Evolutionary conservation across 1,140 invertebrate species (phyloP), one percentile per base, ranked within the genome.

Genomic region (Trichonephila clavipes): DNA sequence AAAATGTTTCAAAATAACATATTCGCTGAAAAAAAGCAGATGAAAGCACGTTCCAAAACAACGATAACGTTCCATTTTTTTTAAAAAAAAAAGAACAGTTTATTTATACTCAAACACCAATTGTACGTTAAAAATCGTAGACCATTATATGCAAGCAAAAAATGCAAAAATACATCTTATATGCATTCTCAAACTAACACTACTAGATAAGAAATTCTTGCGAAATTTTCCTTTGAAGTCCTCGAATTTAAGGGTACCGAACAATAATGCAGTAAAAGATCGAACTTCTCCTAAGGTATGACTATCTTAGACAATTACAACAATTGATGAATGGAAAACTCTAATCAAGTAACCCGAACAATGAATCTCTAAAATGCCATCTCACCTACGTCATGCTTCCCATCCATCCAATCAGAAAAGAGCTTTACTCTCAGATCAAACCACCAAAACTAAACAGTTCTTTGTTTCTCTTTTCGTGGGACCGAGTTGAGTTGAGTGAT

Each of bases 401-500:
- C n/a, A 28, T 83, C 51, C 90, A 66, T 61, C 90, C 90, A 91
- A 91, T 91, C 90, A 91, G 77, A 85, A 85, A 34, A 83, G 28
- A 91, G 77, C n/a, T 58, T 34, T 28, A 14, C 34, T 44, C 59
- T n/a, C n/a, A 88, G 64, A 88, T 88, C 87, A 34, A 69, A 83
- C 59, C 89, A 69, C 91, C 58, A 72, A 92, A 92, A 87, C 91
- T 87, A 87, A 86, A 72, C 91, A 87, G 82, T 92, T 92, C 82
- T 92, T 92, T 92, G 82, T 92, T 92, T 87, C 82, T 72, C 24
- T 86, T 91, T 87, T 61, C 88, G n/a, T 21, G 34, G 34, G 18
- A 44, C 77, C 69, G 90, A 92, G 90, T 85, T 64, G 90, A 92
- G 85, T 87, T 92, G 91, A 92, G 91, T 92, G 91, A 92, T 92